Percentiles rank a stretch among this genome's conserved stretches.
Evolutionary conservation across 2,888 invertebrate genomes (phyloP).

Genomic region (Epinotia brunnichana): DNA sequence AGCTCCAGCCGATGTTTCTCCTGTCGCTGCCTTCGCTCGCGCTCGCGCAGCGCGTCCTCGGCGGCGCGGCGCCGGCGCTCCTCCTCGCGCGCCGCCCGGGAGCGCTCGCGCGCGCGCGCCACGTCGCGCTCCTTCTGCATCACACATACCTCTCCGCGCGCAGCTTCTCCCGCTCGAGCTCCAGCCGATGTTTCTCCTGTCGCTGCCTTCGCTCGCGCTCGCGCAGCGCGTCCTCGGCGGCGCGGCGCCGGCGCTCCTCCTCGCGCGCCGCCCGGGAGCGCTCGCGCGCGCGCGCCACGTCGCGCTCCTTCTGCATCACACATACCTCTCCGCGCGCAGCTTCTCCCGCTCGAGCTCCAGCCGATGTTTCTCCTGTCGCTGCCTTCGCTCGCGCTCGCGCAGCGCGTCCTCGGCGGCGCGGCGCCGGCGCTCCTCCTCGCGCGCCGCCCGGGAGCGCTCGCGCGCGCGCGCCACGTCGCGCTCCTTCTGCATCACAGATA

Average conservation of each 20-base stretch:
- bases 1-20: no score
- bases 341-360: slow-evolving; percentile 92
- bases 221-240: slow-evolving; percentile 89
- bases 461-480: slow-evolving; percentile 89
- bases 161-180: slow-evolving; percentile 81
- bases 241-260: slow-evolving; percentile 90
- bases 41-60: no score
- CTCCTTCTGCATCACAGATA: slow-evolving; percentile 85
- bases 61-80: no score
- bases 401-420: slow-evolving; percentile 90
- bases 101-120: no score
- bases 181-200: slow-evolving; percentile 92
- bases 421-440: slow-evolving; percentile 92
- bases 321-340: no score
- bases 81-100: no score
- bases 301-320: slow-evolving; percentile 86
- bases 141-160: no score
- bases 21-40: no score
- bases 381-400: slow-evolving; percentile 91
- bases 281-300: slow-evolving; percentile 89
- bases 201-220: slow-evolving; percentile 93
- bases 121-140: no score
- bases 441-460: slow-evolving; percentile 89
- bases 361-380: slow-evolving; percentile 92
- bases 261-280: slow-evolving; percentile 90